These are phyloP conservation scores for Tipula confusa DNA, from an alignment of 2,888 invertebrate species.

Conservation along the genomic window DNA sequence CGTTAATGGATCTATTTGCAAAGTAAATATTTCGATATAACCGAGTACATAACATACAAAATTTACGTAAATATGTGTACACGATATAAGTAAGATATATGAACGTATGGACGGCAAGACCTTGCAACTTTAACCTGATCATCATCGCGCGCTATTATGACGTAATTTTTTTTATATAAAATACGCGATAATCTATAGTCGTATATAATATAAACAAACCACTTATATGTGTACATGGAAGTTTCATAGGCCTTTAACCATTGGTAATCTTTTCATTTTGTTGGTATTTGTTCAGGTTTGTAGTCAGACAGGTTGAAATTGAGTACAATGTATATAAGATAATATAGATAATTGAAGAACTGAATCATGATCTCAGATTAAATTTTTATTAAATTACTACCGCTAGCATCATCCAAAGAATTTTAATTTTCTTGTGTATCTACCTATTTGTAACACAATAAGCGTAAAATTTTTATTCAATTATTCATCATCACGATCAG, in stretches of 20 bases:
- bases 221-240: neutral
- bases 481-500: neutral
- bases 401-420: constrained; percentile 9
- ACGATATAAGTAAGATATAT: neutral
- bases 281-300: neutral
- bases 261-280: neutral
- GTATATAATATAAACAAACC: neutral
- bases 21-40: neutral
- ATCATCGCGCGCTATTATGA: neutral
- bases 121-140: constrained; percentile 21
- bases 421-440: neutral
- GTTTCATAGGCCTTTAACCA: neutral
- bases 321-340: neutral
- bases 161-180: neutral
- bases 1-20: neutral
- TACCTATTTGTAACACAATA: neutral
- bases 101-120: neutral
- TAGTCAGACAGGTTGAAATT: neutral
- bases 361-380: neutral
- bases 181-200: neutral
- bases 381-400: neutral
- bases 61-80: neutral
- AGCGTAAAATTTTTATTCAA: neutral
- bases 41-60: neutral
- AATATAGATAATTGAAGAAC: neutral